Evolutionary conservation across 2,797 vertebrate species (phyloP).

Genomic region (Characodon lateralis): DNA sequence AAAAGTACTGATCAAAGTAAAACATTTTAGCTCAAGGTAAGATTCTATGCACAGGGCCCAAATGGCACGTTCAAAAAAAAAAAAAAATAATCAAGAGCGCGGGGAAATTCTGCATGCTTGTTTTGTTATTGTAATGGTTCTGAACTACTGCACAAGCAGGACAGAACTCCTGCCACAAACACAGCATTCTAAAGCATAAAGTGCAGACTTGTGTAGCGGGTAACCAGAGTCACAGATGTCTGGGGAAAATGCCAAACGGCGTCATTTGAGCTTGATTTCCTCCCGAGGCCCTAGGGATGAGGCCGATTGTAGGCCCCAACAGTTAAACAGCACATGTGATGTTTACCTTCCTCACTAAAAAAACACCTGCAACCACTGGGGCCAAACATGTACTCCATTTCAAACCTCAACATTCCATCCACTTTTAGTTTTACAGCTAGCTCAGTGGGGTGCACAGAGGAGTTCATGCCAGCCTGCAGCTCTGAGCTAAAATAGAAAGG

Average conservation of each 20-base stretch:
- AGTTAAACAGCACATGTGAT: constrained; percentile 66
- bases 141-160: background rate
- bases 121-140: background rate
- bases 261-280: constrained; percentile 61
- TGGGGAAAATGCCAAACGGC: constrained; percentile 32
- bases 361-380: constrained; percentile 71
- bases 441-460: background rate
- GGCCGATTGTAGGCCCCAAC: constrained; percentile 56
- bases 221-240: constrained; percentile 47
- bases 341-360: constrained; percentile 69
- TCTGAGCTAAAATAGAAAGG: constrained; percentile 28
- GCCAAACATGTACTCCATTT: constrained; percentile 48
- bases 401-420: constrained; percentile 45
- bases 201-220: constrained; percentile 6
- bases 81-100: background rate
- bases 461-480: constrained; percentile 40
- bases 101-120: background rate
- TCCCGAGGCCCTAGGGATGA: constrained; percentile 68
- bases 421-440: background rate
- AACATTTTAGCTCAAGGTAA: background rate
- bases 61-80: background rate
- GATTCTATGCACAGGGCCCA: too few relatives aligned
- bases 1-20: background rate
- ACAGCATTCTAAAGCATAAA: background rate
- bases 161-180: constrained; percentile 3